These are phyloP conservation scores for Sporophila hypoxantha DNA, from an alignment of 2,113 vertebrate species.

Conservation along the genomic window DNA sequence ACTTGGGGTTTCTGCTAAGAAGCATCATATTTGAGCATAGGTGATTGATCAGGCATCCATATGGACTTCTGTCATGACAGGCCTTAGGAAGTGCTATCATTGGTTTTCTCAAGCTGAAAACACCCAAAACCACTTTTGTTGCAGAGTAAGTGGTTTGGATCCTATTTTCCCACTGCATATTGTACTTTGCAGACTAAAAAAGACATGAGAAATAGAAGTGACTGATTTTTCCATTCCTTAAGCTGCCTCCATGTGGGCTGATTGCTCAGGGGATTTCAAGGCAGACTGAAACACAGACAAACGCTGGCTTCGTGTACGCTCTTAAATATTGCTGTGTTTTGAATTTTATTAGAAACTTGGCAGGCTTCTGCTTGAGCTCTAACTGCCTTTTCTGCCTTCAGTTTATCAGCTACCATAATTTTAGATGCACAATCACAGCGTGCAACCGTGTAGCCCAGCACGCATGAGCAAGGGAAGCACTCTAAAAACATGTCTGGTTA, in stretches of 20 bases:
- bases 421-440: not conserved
- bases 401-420: constrained; percentile 53
- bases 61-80: not conserved
- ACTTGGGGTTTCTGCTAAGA: not conserved
- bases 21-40: not conserved
- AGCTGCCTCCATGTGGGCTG: constrained; percentile 50
- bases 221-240: constrained; percentile 59
- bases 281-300: constrained; percentile 65
- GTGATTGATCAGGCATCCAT: not conserved
- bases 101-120: not conserved
- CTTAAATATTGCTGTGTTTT: constrained; percentile 57
- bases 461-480: not conserved
- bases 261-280: constrained; percentile 62
- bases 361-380: constrained; percentile 32
- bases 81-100: not conserved
- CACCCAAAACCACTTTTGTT: not conserved
- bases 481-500: not conserved
- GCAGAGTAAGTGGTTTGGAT: constrained; percentile 18
- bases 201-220: constrained; percentile 56
- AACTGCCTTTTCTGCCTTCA: constrained; percentile 34
- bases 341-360: constrained; percentile 61
- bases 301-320: constrained; percentile 40
- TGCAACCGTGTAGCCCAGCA: not conserved
- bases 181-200: constrained; percentile 43
- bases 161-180: constrained; percentile 31